Base-by-base conservation (phyloP, 2,797 vertebrate species). In the Macrochelys suwanniensis region DNA sequence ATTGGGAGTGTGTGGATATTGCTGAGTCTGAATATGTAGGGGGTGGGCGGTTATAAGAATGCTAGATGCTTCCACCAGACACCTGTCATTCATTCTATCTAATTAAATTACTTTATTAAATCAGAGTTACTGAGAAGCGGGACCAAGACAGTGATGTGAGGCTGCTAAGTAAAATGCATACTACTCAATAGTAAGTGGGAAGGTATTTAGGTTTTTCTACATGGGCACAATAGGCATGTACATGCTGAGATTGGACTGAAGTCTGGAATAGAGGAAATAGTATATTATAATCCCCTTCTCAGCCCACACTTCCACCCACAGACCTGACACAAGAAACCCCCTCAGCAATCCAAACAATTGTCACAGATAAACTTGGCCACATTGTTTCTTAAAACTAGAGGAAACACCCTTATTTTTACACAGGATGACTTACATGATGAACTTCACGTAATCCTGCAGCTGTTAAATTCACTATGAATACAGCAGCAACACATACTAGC, bases 371-470 rank as follows among this genome's bases (percentile, higher is more conserved):
- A 85, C 78, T 3, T 7, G 82, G 37, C 54, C 61, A 5, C 51
- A 49, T 61, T 90, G 31, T 68, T 95, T 96, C 85, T 47, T 42
- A 89, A 92, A 96, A 82, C 59, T 68, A 68, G 53, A 77, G 56
- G 80, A 97, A 96, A 94, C 8, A 68, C 11, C 12, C 37, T 93
- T 84, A 54, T 91, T 95, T 94, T 95, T 90, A 91, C 51, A 77
- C 0, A 7, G 59, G 50, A 49, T 94, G 51, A 84, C 92, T 96
- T 96, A 80, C 33, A 42, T 13, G 21, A 83, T 77, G 88, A 45
- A 47, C 7, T 1, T 77, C 0, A 0, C 83, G 47, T 94, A 94
- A 95, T 86, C 77, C 81, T 0, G 1, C 92, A 96, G 92, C 93
- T 96, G 95, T 93, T 95, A 74, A 74, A 51, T 81, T 89, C 80